phyloP scores from a whole-genome alignment of 1,140 invertebrate species.

The Bicyclus anynana region DNA sequence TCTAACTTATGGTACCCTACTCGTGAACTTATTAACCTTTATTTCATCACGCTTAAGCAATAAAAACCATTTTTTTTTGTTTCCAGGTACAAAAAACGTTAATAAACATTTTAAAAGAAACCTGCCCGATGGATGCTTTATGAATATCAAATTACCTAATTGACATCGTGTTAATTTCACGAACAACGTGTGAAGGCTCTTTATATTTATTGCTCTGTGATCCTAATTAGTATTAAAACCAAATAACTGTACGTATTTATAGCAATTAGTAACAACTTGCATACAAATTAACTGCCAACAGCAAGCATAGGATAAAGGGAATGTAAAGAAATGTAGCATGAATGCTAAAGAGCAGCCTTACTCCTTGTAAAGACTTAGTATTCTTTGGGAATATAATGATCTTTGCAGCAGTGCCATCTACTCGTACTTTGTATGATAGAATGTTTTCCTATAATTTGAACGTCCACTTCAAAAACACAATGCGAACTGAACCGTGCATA shows the following conservation, averaged over 20 bases:
- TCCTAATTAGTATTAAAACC: conserved; percentile 1
- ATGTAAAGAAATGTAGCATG: background rate
- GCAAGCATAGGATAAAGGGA: conserved; percentile 1
- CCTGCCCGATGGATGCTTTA: background rate
- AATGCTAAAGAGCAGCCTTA: background rate
- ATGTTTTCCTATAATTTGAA: no score
- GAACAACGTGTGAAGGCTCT: background rate
- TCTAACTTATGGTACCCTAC: no score
- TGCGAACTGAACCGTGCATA: no score
- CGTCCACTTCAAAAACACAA: no score
- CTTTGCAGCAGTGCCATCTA: no score
- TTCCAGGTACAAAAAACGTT: conserved; percentile 19
- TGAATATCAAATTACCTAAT: background rate
- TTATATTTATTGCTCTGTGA: background rate
- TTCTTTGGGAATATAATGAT: no score
- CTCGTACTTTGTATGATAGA: no score
- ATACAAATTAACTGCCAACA: conserved; percentile 11
- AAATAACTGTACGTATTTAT: background rate
- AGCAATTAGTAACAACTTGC: conserved; percentile 1
- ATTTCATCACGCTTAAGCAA: no score
- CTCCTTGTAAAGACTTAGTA: no score
- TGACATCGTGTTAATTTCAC: background rate
- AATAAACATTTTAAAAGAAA: background rate
- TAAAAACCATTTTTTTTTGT: background rate
- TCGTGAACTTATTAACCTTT: no score